Percentiles rank a stretch among this genome's conserved stretches.
phyloP scores from a whole-genome alignment of 2,888 invertebrate species.

The Ophion slaviceki region DNA sequence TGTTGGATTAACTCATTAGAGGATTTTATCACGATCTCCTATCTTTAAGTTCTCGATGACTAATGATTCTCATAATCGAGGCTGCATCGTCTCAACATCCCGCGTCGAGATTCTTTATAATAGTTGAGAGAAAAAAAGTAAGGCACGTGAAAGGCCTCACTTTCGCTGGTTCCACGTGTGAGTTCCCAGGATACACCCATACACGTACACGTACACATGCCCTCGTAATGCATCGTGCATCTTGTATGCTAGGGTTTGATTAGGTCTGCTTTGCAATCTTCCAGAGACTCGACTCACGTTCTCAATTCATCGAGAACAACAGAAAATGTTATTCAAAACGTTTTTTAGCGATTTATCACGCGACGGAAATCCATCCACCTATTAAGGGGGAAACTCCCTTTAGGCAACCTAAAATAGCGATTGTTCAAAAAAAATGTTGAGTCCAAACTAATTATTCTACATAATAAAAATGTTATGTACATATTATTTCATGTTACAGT shows the following conservation, averaged over 20 bases:
- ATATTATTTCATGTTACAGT: no score
- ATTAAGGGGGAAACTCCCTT: no score
- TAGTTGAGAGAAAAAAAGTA: constrained; percentile 38
- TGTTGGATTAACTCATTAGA: constrained; percentile 38
- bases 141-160: constrained; percentile 54
- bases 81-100: constrained; percentile 4
- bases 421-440: no score
- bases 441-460: no score
- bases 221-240: not conserved
- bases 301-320: constrained; percentile 1
- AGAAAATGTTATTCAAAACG: constrained; percentile 30
- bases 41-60: constrained; percentile 36
- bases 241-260: constrained; percentile 13
- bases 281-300: not conserved
- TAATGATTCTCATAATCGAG: constrained; percentile 45
- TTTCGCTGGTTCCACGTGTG: constrained; percentile 48
- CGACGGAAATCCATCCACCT: not conserved
- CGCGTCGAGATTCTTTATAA: constrained; percentile 23
- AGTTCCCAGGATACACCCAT: not conserved
- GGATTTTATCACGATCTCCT: constrained; percentile 19
- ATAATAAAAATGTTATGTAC: no score
- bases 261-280: constrained; percentile 27
- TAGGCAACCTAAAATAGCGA: no score
- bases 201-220: no score
- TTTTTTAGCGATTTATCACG: not conserved